Evolutionary conservation across 2,888 invertebrate species (phyloP).

Genomic region (Mayetiola destructor): DNA sequence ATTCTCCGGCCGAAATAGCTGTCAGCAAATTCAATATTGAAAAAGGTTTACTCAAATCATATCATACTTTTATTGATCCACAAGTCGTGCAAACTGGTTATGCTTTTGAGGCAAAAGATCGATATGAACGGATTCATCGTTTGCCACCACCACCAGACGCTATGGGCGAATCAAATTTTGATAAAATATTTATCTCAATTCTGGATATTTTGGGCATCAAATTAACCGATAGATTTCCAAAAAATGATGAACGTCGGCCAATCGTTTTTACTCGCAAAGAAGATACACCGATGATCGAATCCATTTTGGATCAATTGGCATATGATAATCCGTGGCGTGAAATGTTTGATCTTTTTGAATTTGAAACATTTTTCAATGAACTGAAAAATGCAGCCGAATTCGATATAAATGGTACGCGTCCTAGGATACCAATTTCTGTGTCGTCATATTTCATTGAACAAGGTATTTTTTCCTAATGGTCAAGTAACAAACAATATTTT

Average conservation of each 20-base stretch:
- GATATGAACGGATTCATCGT: constrained; percentile 35
- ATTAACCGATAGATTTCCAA: constrained; percentile 29
- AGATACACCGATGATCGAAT: not conserved
- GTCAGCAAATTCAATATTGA: constrained; percentile 36
- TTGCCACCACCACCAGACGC: constrained; percentile 34
- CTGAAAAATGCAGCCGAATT: constrained; percentile 14
- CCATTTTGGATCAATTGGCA: not conserved
- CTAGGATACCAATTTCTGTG: constrained; percentile 17
- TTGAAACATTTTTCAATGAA: not conserved
- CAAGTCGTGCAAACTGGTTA: constrained; percentile 35
- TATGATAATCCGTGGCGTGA: not conserved
- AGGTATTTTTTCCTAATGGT: too few species aligned
- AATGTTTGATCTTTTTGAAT: not conserved
- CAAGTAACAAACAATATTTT: too few species aligned
- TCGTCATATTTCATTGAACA: not conserved
- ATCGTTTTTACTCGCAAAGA: not conserved
- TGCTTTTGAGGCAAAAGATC: constrained; percentile 32
- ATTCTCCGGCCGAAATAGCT: constrained; percentile 40
- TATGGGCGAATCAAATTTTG: constrained; percentile 17
- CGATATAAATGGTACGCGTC: constrained; percentile 22
- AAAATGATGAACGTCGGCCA: constrained; percentile 16
- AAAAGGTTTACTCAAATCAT: constrained; percentile 30
- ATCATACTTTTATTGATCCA: constrained; percentile 19
- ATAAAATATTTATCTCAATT: constrained; percentile 32
- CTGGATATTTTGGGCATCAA: constrained; percentile 19